phyloP scores from a whole-genome alignment of 1,140 invertebrate genomes.

The Kradibia gibbosae region DNA sequence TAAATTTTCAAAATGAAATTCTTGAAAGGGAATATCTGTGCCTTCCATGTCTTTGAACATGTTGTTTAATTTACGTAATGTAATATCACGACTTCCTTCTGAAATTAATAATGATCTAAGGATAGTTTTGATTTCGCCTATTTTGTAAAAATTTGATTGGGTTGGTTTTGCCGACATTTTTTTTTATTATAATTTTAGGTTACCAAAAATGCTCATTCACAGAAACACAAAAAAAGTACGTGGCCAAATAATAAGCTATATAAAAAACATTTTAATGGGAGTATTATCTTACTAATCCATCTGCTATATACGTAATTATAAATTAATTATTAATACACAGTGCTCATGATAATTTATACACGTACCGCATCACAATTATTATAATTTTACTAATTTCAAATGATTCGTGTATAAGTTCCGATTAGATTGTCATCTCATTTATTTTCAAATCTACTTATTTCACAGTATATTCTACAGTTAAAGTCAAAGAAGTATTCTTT shows the following conservation, averaged over 20 bases:
- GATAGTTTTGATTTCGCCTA: constrained; percentile 44
- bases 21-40: constrained; percentile 54
- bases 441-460: no score
- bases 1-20: constrained; percentile 50
- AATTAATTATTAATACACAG: no score
- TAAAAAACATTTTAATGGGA: no score
- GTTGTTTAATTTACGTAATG: constrained; percentile 17
- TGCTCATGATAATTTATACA: no score
- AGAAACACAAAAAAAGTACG: background rate
- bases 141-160: background rate
- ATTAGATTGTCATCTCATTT: no score
- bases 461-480: no score
- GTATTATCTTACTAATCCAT: no score
- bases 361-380: no score
- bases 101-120: constrained; percentile 55
- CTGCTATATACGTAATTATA: no score
- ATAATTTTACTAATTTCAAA: no score
- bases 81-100: constrained; percentile 13
- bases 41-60: constrained; percentile 54
- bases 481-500: no score
- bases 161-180: background rate
- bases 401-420: no score
- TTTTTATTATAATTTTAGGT: background rate
- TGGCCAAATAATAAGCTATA: background rate
- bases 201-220: background rate